Conservation (phyloP, 2,797 vertebrate genomes). For the Vespertilio murinus region DNA sequence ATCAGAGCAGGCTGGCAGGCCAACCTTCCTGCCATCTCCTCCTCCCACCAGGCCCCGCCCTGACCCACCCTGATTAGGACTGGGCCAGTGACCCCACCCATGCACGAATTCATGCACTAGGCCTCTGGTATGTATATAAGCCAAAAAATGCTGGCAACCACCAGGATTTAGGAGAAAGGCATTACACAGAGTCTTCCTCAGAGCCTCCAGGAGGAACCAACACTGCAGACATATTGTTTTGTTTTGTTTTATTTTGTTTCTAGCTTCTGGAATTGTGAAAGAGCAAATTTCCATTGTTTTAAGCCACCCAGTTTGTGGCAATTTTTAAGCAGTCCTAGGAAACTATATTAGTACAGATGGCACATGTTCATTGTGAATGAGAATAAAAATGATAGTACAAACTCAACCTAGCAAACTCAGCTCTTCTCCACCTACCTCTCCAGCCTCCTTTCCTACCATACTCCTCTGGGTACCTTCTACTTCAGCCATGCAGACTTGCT, state of each 20-base stretch:
- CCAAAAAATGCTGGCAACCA: neutral
- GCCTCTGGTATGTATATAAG: neutral
- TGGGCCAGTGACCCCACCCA: no score
- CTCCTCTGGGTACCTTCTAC: neutral
- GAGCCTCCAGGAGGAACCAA: neutral
- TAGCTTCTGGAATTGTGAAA: neutral
- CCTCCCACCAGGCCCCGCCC: no score
- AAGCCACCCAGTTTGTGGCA: neutral
- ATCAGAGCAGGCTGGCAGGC: no score
- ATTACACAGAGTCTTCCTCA: neutral
- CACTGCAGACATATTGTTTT: neutral
- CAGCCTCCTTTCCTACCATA: neutral
- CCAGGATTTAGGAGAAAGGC: neutral
- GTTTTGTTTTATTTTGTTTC: neutral
- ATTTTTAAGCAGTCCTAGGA: neutral
- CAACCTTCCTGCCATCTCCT: no score
- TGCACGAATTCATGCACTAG: no score
- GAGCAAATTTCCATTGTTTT: neutral
- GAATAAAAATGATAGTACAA: neutral
- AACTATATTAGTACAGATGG: neutral
- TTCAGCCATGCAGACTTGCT: neutral
- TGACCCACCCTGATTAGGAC: no score
- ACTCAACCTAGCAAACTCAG: neutral
- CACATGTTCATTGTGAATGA: neutral
- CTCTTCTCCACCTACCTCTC: neutral